A percentile compares a stretch with the other conserved stretches of the same genome.
phyloP scores from a whole-genome alignment of 2,888 invertebrate species.

The Malacosoma neustria region DNA sequence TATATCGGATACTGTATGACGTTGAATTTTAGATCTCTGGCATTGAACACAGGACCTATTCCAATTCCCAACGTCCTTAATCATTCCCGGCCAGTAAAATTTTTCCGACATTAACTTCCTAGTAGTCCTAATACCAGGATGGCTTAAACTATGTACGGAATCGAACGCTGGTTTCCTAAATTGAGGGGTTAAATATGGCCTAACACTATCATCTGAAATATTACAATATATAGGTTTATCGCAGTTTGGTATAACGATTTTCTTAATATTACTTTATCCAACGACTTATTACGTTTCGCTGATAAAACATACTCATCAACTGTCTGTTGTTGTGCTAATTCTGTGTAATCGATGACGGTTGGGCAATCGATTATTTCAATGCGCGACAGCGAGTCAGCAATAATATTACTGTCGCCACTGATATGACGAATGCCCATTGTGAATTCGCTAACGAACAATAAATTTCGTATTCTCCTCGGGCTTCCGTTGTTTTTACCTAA shows the following conservation, averaged over 20 bases:
- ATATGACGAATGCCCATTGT: conserved; percentile 10
- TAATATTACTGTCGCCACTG: conserved; percentile 7
- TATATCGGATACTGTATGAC: conserved; percentile 1
- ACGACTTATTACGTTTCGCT: neutral
- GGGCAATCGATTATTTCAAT: conserved; percentile 10
- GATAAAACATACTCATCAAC: neutral
- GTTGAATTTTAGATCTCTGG: conserved; percentile 4
- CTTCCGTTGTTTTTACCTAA: conserved; percentile 5
- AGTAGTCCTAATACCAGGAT: conserved; percentile 3
- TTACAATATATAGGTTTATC: neutral
- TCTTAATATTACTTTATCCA: neutral
- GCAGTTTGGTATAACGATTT: neutral
- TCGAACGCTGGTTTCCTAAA: conserved; percentile 2
- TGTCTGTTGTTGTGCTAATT: conserved; percentile 9
- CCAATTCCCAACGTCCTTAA: conserved; percentile 6
- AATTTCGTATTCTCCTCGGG: conserved; percentile 8
- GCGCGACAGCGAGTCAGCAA: conserved; percentile 10
- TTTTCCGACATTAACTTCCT: conserved; percentile 1
- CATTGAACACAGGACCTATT: conserved; percentile 7
- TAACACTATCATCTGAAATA: too few relatives aligned
- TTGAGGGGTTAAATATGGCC: too few relatives aligned
- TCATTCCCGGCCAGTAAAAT: conserved; percentile 10
- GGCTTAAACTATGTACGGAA: conserved; percentile 1
- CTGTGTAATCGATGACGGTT: conserved; percentile 7
- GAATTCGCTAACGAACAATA: conserved; percentile 12